Base-by-base conservation (phyloP, 37 sponge, comb jelly and placozoan species). In the Ephydatia muelleri region DNA sequence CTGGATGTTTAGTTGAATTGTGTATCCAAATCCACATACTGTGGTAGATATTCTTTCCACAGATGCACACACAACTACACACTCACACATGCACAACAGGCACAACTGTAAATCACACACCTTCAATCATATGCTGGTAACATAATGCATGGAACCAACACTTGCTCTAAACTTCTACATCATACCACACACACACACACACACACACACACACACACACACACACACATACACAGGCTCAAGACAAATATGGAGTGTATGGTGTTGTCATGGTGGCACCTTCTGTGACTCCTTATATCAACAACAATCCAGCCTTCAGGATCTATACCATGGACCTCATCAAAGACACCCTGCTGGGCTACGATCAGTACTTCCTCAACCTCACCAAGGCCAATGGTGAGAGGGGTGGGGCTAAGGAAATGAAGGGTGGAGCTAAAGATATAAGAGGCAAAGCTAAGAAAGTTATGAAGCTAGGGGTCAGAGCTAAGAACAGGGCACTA, bases 301-400 rank as follows among this genome's bases (percentile, higher is more conserved):
- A 82, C 64, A 64, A 57, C 79, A 94, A 94, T 64, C 95, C 95
- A 21, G 91, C 95, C 25, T 94, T 82, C 81, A 69, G 95, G 40
- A 33, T 91, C 16, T 91, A 83, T 47, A 70, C 88, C 29, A 91
- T 94, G 92, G 89, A 94, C 71, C 14, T 86, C 8, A 31, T 66
- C 3, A 79, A 84, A 22, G 76, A 47, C 78, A 37, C 80, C 26
- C 70, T 94, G 13, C 82, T 88, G 0, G 92, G 81, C 72, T 94
- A 91, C 66, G 71, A 91, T 0, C 95, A 94, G 80, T 94, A 89
- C 67, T 83, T 88, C 77, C 73, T 94, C 27, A 88, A 94, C 77
- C 68, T 94, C 27, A 91, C 92, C 0, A 49, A 88, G 31, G 95
- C 95, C 16, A 94, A 94, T 86, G 84, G 85, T 89, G 27, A 71